These are phyloP conservation scores for Corydoras maculifer DNA, from an alignment of 2,113 vertebrate species.

Conservation along the genomic window DNA sequence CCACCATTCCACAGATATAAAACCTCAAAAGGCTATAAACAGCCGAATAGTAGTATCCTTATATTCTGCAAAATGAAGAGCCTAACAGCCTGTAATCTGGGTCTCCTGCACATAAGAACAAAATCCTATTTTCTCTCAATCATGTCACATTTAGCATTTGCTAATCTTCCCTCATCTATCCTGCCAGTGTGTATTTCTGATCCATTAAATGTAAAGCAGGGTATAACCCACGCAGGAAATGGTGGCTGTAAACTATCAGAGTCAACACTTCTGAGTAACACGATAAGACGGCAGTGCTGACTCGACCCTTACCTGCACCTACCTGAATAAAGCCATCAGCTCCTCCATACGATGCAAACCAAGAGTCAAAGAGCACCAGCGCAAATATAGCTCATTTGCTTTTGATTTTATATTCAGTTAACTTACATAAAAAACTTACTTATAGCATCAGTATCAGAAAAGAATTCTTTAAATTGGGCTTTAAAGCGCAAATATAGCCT, in stretches of 20 bases:
- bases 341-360: too few species aligned
- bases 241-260: slow-evolving; percentile 45
- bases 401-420: too few species aligned
- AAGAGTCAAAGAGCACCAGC: too few species aligned
- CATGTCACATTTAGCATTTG: neutral
- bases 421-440: too few species aligned
- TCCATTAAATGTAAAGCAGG: slow-evolving; percentile 11
- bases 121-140: neutral
- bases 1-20: too few species aligned
- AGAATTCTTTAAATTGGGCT: too few species aligned
- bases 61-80: neutral
- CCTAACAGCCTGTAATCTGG: too few species aligned
- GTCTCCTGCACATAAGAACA: too few species aligned
- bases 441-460: too few species aligned
- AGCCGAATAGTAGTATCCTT: neutral
- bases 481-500: too few species aligned
- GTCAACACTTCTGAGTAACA: slow-evolving; percentile 30
- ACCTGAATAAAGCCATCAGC: neutral
- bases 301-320: neutral
- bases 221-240: slow-evolving; percentile 24
- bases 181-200: neutral
- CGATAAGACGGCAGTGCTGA: slow-evolving; percentile 39
- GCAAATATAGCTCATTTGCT: too few species aligned
- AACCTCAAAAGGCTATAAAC: too few species aligned
- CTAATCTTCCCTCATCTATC: neutral